Base-by-base conservation (phyloP, 2,113 vertebrate species). In the Dascyllus trimaculatus region DNA sequence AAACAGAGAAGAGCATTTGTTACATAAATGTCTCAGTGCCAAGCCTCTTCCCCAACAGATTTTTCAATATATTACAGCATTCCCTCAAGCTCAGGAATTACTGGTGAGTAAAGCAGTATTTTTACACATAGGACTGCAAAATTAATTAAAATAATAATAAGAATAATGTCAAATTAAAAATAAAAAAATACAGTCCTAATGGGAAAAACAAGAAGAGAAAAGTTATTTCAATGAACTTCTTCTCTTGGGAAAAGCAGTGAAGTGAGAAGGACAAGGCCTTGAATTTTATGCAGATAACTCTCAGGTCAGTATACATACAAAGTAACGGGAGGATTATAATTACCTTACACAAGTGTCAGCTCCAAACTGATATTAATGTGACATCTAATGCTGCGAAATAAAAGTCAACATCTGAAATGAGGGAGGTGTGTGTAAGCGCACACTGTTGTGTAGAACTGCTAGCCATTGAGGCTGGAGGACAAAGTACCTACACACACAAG, bases 401-500 rank as follows among this genome's bases (percentile, higher is more conserved):
- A 45, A 54, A 38, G 22, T 13, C 10, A 29, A 7, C 29, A 29
- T 13, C 19, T 52, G 18, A 52, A 51, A 24, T 43, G 43, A 69
- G 25, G 24, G 40, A 51, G 26, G 77, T 38, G 24, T 3, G 54
- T 51, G 56, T 19, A 21, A 18, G 25, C 18, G 40, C 3, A 48
- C n/a, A 14, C 35, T 3, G 2, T 8, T 14, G 29, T 57, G 54
- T 25, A 13, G 43, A 21, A 45, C 15, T 38, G 29, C 25, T 63
- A 66, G 48, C 35, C 38, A 25, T n/a, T 48, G 7, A 75, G 24
- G 54, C 60, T 52, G 56, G 35, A 84, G 70, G 56, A 79, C 66
- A 76, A 52, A 70, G 54, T 15, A 7, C 32, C 18, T 25, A 49
- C 81, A 88, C 82, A 90, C 69, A 86, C 53, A 22, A 76, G 9